Conservation (phyloP, 2,797 vertebrate species). For the Enteromius treurensis region DNA sequence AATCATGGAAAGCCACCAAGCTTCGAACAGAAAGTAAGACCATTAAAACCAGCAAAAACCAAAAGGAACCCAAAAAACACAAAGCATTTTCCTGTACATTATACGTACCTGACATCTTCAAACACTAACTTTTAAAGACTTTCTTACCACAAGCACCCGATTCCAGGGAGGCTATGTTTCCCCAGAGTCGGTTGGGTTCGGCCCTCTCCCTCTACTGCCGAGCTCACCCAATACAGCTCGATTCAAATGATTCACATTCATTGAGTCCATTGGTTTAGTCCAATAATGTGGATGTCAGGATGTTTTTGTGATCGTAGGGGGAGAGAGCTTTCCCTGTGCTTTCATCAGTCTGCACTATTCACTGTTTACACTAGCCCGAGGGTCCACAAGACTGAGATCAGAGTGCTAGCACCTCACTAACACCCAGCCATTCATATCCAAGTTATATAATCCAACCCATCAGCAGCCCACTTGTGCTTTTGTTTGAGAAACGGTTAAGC, state of each 20-base stretch:
- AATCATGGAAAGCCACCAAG: constrained; percentile 66
- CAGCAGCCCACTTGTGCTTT: neutral
- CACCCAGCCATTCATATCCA: constrained; percentile 34
- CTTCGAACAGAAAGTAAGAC: constrained; percentile 66
- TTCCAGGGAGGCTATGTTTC: constrained; percentile 63
- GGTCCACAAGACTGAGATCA: constrained; percentile 77
- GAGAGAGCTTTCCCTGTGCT: constrained; percentile 74
- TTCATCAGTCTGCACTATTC: constrained; percentile 74
- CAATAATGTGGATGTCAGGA: constrained; percentile 8
- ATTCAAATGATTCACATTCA: neutral
- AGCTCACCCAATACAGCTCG: constrained; percentile 31
- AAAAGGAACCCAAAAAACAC: constrained; percentile 52
- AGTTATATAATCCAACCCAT: constrained; percentile 36
- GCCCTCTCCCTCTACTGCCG: constrained; percentile 67
- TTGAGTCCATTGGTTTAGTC: neutral
- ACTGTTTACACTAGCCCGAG: constrained; percentile 68
- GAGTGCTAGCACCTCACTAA: constrained; percentile 37
- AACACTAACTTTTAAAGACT: constrained; percentile 78
- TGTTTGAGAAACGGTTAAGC: neutral
- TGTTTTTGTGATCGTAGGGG: constrained; percentile 58
- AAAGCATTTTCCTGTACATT: constrained; percentile 67
- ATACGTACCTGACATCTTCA: constrained; percentile 86
- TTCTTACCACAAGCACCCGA: constrained; percentile 84
- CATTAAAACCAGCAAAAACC: constrained; percentile 55
- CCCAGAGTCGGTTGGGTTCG: constrained; percentile 66